Percentiles rank a stretch among this genome's conserved stretches.
Conservation (phyloP, 2,888 invertebrate species). For the Caenorhabditis macrosperma region DNA sequence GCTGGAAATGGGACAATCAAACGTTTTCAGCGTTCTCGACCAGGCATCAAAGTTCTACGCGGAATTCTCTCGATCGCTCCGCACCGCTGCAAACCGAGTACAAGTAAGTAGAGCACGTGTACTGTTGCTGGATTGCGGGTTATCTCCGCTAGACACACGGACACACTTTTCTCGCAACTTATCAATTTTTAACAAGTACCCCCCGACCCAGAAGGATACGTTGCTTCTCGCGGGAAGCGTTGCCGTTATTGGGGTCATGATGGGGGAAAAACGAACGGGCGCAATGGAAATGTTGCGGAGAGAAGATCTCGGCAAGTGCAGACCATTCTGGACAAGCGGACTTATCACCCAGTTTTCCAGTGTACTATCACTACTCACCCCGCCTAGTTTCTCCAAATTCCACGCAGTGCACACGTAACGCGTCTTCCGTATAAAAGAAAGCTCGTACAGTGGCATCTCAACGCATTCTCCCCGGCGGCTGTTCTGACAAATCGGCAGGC, state of each 20-base stretch:
- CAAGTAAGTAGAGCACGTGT: constrained; percentile 32
- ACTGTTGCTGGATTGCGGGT: background rate
- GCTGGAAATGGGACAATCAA: background rate
- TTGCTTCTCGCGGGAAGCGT: constrained; percentile 4
- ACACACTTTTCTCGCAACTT: constrained; percentile 25
- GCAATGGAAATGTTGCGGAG: constrained; percentile 28
- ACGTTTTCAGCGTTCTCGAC: constrained; percentile 16
- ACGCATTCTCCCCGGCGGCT: background rate
- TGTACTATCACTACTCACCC: background rate
- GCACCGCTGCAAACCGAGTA: constrained; percentile 31
- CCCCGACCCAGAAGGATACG: constrained; percentile 8
- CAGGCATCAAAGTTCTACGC: constrained; percentile 30
- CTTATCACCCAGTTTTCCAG: constrained; percentile 27
- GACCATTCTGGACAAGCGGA: background rate
- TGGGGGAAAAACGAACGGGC: constrained; percentile 23
- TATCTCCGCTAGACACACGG: constrained; percentile 39
- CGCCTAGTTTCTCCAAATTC: constrained; percentile 18
- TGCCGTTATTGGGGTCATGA: constrained; percentile 23
- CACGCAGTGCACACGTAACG: constrained; percentile 5
- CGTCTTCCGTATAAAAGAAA: constrained; percentile 1
- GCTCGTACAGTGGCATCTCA: background rate
- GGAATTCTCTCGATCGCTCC: constrained; percentile 1
- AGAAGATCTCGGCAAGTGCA: constrained; percentile 33
- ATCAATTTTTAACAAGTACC: constrained; percentile 31
- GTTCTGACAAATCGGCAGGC: constrained; percentile 2